Conservation (phyloP, 2,888 invertebrate genomes). For the Watsonalla cultraria region DNA sequence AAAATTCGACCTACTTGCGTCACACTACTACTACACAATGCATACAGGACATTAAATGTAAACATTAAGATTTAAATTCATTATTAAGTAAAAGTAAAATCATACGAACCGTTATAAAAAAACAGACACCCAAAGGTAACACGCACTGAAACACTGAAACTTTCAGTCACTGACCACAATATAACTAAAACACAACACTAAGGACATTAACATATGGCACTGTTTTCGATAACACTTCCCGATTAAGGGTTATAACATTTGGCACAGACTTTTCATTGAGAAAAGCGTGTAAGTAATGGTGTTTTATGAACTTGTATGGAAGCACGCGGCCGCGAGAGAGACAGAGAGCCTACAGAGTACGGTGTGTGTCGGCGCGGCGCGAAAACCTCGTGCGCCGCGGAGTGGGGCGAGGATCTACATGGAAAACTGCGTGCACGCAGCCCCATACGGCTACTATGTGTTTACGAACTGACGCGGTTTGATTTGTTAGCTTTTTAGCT, state of each 20-base stretch:
- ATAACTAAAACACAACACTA: neutral
- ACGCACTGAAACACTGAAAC: conserved; percentile 9
- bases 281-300: conserved; percentile 50
- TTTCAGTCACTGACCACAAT: conserved; percentile 21
- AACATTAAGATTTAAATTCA: neutral
- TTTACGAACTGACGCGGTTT: conserved; percentile 7
- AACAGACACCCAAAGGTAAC: conserved; percentile 4
- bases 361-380: conserved; percentile 30
- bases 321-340: conserved; percentile 52
- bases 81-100: conserved; percentile 15
- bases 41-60: neutral
- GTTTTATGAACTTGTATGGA: conserved; percentile 31
- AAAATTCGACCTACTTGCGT: conserved; percentile 18
- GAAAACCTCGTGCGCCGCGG: conserved; percentile 41
- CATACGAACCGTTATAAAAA: conserved; percentile 21
- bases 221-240: conserved; percentile 4
- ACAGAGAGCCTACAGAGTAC: conserved; percentile 53
- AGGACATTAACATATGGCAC: conserved; percentile 3
- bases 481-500: neutral
- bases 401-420: conserved; percentile 62
- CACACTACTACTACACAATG: neutral
- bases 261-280: conserved; percentile 67
- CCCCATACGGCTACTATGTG: conserved; percentile 27
- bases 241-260: conserved; percentile 28
- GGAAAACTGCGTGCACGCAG: conserved; percentile 61